Conservation (phyloP, 1,140 invertebrate species). For the Adelges cooleyi region DNA sequence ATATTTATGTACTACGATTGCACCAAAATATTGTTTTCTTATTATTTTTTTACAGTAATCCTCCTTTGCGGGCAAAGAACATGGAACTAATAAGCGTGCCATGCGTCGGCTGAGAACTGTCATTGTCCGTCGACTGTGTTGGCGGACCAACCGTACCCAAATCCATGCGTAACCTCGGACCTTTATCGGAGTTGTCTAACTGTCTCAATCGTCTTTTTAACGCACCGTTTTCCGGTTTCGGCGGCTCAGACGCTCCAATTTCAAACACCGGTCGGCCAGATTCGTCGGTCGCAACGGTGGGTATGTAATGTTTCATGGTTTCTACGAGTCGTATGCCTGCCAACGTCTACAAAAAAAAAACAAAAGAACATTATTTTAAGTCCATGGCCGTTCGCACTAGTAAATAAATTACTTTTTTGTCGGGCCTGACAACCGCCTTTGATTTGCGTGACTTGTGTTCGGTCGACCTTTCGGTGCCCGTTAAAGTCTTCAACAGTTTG, state of each 20-base stretch:
- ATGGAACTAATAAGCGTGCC: slow-evolving; percentile 62
- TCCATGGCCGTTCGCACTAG: neutral
- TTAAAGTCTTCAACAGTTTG: slow-evolving; percentile 57
- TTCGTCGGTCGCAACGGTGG: neutral
- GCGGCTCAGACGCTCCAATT: slow-evolving; percentile 38
- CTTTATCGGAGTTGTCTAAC: slow-evolving; percentile 37
- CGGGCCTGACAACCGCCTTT: slow-evolving; percentile 31
- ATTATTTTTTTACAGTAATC: slow-evolving; percentile 49
- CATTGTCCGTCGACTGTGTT: neutral
- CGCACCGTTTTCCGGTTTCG: slow-evolving; percentile 49
- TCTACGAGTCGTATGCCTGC: slow-evolving; percentile 49
- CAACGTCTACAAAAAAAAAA: slow-evolving; percentile 31
- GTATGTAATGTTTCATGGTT: slow-evolving; percentile 44
- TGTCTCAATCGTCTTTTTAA: slow-evolving; percentile 37
- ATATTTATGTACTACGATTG: neutral
- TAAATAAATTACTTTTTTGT: slow-evolving; percentile 34
- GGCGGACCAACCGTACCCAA: slow-evolving; percentile 29
- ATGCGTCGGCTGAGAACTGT: slow-evolving; percentile 41
- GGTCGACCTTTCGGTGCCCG: slow-evolving; percentile 38
- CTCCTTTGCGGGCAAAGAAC: slow-evolving; percentile 69
- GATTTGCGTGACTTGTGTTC: slow-evolving; percentile 12
- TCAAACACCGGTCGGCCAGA: slow-evolving; percentile 6
- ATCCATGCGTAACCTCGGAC: slow-evolving; percentile 35
- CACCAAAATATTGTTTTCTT: neutral
- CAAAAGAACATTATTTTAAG: neutral